A percentile compares a stretch with the other conserved stretches of the same genome.
These are phyloP conservation scores for Drosophila monieri DNA, from an alignment of 2,888 invertebrate genomes.

Conservation along the genomic window DNA sequence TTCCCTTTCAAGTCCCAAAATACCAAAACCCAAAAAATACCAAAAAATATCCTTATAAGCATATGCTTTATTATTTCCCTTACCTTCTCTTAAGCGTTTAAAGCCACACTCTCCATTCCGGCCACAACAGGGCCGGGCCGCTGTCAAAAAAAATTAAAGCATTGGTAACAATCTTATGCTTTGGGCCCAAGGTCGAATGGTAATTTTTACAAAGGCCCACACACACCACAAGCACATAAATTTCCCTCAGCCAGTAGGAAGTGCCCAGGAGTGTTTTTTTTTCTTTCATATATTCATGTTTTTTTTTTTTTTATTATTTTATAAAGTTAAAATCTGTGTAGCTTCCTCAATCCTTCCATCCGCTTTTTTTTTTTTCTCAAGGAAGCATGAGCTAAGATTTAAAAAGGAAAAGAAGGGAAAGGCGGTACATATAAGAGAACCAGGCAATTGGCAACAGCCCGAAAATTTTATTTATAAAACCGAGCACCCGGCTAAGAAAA, in stretches of 20 bases:
- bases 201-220: conserved; percentile 65
- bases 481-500: conserved; percentile 72
- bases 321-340: conserved; percentile 15
- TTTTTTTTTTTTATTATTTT: conserved; percentile 23
- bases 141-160: conserved; percentile 59
- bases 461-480: conserved; percentile 77
- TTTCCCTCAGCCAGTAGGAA: conserved; percentile 19
- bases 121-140: conserved; percentile 3
- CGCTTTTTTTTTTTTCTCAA: neutral
- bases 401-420: conserved; percentile 6
- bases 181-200: conserved; percentile 67
- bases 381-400: conserved; percentile 11
- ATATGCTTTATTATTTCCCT: conserved; percentile 26
- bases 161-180: conserved; percentile 59
- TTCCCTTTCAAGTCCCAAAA: neutral
- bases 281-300: conserved; percentile 7
- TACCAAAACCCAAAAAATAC: neutral
- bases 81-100: conserved; percentile 9
- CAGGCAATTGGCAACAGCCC: conserved; percentile 76
- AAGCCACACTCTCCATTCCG: conserved; percentile 6
- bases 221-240: conserved; percentile 17
- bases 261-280: neutral
- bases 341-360: conserved; percentile 24
- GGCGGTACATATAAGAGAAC: conserved; percentile 40
- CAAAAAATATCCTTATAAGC: conserved; percentile 4